Base-by-base conservation (phyloP, 2,113 vertebrate genomes). In the Circaetus gallicus region DNA sequence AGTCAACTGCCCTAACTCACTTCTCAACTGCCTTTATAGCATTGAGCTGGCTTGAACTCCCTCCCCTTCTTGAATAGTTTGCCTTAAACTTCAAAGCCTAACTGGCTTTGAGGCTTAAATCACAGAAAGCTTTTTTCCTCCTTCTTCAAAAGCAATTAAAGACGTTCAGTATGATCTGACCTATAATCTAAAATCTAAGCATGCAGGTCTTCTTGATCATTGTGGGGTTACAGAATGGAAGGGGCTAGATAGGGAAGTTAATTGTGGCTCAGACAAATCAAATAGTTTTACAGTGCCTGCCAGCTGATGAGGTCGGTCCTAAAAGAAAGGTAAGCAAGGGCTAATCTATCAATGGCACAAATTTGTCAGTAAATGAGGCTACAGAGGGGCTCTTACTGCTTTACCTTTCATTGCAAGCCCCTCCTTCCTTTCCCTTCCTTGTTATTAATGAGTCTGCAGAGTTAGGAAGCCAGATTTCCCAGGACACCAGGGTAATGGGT, bases 61-160 rank as follows among this genome's bases (percentile, higher is more conserved):
- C 61, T 94, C 73, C 49, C 43, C 71, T 95, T 87, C 70, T 79
- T 67, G 43, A 95, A 85, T 6, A 74, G 83, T 92, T 96, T 94
- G 70, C 61, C 90, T 93, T 95, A 82, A 95, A 95, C 93, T 94
- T 97, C 95, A 97, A 97, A 94, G 92, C 34, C 69, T 80, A 90
- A 80, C 53, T 55, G 40, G 43, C 70, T 96, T 81, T 94, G 59
- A 97, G 91, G 69, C 65, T 96, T 91, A 95, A 95, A 87, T 94
- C 81, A 94, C 0, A 2, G 65, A 93, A 94, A 92, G 70, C 65
- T 82, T 91, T 94, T 58, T 78, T 71, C 77, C 50, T 86, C 50
- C 58, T 93, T 38, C 86, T 95, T 96, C 89, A 94, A 95, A 96
- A 95, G 89, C 94, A 92, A 96, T 92, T 97, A 96, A 96, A 71